Evolutionary conservation across 2,797 vertebrate species (phyloP).

Genomic region (Sebastolobus alascanus): DNA sequence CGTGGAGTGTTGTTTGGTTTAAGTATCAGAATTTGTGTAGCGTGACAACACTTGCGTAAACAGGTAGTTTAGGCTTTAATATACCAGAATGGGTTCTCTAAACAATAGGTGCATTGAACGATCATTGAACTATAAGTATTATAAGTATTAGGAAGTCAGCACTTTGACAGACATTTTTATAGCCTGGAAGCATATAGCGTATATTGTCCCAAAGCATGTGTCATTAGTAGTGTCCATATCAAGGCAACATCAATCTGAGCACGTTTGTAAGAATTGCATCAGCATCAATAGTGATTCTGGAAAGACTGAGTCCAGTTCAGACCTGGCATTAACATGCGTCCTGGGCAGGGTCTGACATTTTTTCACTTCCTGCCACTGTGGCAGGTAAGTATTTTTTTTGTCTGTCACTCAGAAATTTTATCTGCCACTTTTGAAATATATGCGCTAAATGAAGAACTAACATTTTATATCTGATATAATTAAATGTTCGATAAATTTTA

Average conservation of each 20-base stretch:
- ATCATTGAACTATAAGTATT: neutral
- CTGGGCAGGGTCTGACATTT: no score
- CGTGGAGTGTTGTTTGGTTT: neutral
- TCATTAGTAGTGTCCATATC: neutral
- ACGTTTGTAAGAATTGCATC: neutral
- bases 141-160: neutral
- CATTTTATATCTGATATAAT: no score
- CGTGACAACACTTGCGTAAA: neutral
- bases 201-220: neutral
- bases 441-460: no score
- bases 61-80: constrained; percentile 4
- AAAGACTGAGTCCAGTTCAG: neutral
- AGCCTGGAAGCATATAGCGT: neutral
- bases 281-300: neutral
- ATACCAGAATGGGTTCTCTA: neutral
- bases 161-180: neutral
- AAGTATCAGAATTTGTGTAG: neutral
- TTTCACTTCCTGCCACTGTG: no score
- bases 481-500: no score
- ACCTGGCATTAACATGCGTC: no score
- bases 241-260: neutral
- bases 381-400: no score
- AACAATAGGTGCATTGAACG: neutral
- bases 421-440: no score
- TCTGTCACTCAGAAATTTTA: no score